Base-by-base conservation (phyloP, 2,888 invertebrate species). In the Drosophila nr. perissopoda region DNA sequence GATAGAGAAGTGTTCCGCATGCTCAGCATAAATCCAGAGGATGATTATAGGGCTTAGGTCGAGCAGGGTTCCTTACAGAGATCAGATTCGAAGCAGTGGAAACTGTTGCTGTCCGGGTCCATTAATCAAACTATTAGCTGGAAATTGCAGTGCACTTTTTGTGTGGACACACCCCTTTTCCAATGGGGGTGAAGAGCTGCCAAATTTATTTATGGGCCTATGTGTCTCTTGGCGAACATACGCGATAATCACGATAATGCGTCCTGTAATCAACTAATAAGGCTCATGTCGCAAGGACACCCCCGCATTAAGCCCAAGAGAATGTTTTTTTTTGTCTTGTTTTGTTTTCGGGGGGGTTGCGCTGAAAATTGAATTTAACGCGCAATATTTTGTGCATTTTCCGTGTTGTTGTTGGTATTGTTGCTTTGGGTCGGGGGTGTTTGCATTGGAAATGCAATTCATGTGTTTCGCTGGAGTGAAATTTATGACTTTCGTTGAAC, bases 181-280 rank as follows among this genome's bases (percentile, higher is more conserved):
- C 57, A 10, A 10, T 18, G 40, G 18, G 25, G n/a, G 4, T 27
- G 13, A 29, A 21, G 31, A 33, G 33, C 58, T 42, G 46, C 36
- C 29, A 38, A 48, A 77, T 79, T 83, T 84, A 88, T 89, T 86
- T 82, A 89, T 82, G 86, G 71, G 75, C 71, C 79, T 70, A 8
- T 49, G 31, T 56, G 36, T 56, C 29, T 48, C 18, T 60, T 16
- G 52, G 59, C 31, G 62, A 76, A 73, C 82, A 81, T 91, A 92
- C 91, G 90, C 91, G 91, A 93, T 93, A 93, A 93, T 93, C 93
- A 93, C 90, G 92, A 93, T 93, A 93, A 93, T 93, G 92, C 91
- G 93, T 93, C 93, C 93, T 93, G 93, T 93, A 93, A 93, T 93
- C 93, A 93, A 93, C 93, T 93, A 93, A 93, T 93, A 93, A 93